Evolutionary conservation across 2,113 vertebrate species (phyloP), one percentile per base, ranked within the genome.

Genomic region (Sterna hirundo): DNA sequence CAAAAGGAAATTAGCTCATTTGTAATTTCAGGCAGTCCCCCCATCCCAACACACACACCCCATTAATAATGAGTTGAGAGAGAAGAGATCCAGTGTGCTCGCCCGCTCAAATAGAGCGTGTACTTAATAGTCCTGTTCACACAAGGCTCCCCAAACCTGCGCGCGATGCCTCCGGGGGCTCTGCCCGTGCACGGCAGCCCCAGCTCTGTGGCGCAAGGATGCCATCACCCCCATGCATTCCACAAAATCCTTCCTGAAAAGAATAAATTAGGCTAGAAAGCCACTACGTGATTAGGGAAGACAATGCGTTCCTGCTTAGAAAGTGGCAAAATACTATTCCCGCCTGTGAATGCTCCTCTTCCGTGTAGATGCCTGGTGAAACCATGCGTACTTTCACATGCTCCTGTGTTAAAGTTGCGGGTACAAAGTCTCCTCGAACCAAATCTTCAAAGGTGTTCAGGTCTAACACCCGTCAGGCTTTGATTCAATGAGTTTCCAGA

Each of bases 61-160:
- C 49, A 16, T 95, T 94, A 91, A 84, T 96, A 96, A 95, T 94
- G 77, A 96, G 44, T 75, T 93, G 82, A 96, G 93, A 96, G 97
- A 94, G 93, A 96, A 97, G 93, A 97, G 83, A 90, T 95, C 68
- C 52, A 84, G 57, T 15, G 25, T 90, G 83, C 78, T 46, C 4
- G 15, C 54, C 89, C 0, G 54, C 93, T 97, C 62, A 97, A 93
- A 92, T 80, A 86, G 90, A 95, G 84, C 94, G 26, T 92, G 65
- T 51, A 90, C 72, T 96, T 92, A 96, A 83, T 84, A 83, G 30
- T 91, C 79, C 65, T 95, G 77, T 44, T 95, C 61, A 26, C 49
- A 64, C 68, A 54, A 15, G 14, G 6, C 52, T 96, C 72, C 96
- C 86, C 68, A 72, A 60, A 95, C 76, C 75, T 87, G 44, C 1